Percentiles rank a stretch among this genome's conserved stretches.
Conservation (phyloP, 2,888 invertebrate species). For the Dasysyrphus tricinctus region DNA sequence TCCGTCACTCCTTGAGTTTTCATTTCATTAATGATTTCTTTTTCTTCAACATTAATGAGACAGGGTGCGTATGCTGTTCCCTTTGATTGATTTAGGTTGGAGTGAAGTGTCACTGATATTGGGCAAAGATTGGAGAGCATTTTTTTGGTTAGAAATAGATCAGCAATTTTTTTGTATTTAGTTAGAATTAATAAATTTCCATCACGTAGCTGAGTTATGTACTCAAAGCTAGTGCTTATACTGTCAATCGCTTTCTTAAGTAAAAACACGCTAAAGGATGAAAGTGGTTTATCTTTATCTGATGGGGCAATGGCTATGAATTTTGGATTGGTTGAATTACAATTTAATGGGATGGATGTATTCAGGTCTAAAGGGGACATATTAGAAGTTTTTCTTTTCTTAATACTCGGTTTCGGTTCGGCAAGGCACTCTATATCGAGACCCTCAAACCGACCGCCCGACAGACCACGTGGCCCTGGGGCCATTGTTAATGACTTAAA, state of each 20-base stretch:
- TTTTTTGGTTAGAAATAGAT: background rate
- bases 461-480: slow-evolving; percentile 2
- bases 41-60: background rate
- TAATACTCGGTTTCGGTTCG: too few species aligned
- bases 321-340: background rate
- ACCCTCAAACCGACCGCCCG: background rate
- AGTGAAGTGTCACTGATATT: background rate
- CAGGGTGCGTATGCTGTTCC: background rate
- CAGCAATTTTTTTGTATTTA: background rate
- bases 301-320: slow-evolving; percentile 8
- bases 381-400: background rate
- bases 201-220: background rate
- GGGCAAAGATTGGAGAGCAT: background rate
- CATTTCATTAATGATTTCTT: background rate
- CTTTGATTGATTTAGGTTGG: slow-evolving; percentile 7
- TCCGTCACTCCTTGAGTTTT: background rate
- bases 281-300: background rate
- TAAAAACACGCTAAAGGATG: background rate
- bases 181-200: background rate
- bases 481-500: background rate
- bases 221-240: background rate
- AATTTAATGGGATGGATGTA: background rate
- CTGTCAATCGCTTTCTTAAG: background rate
- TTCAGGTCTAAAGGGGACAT: background rate
- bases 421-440: background rate